Base-by-base conservation (phyloP, 1,140 invertebrate genomes). In the Aphidius gifuensis region DNA sequence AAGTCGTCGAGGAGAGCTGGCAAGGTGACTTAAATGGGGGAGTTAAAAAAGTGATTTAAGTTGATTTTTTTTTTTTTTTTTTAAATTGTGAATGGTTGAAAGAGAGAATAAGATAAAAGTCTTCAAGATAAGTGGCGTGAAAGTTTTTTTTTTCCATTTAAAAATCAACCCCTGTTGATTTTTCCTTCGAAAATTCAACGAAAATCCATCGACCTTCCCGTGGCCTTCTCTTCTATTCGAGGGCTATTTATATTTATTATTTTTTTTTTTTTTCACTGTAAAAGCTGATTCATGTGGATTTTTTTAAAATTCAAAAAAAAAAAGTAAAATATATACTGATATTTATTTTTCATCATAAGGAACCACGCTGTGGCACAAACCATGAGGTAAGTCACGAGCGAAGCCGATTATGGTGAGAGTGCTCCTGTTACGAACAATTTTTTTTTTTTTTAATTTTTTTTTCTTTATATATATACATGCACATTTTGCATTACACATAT, bases 331-430 rank as follows among this genome's bases (percentile, higher is more conserved):
- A 32, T 32, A 16, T 16, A 16, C 16, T 16, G 16, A 16, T 16
- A 32, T 32, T 32, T 32, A 32, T 32, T 32, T 32, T 32, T 21
- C 50, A 45, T 61, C 51, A 57, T 58, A 47, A 60, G 58, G 58
- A 62, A 66, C 58, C 65, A 61, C 60, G 43, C 56, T 45, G 57
- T 56, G 43, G 58, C 44, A 47, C 2, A 32, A 53, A 62, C 58
- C 61, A 66, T 66, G 65, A 66, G 65, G 65, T 66, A 66, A 66
- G 65, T 66, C 65, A 66, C 65, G 65, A 66, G 59, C 65, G 65
- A 66, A 59, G 61, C 65, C 59, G 62, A 66, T 64, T 62, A 46
- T 50, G 61, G 65, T 62, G 65, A 66, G 65, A 66, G 61, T 66
- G 64, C 64, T 66, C 64, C 61, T 66, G 61, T 63, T 63, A 66